phyloP scores from a whole-genome alignment of 2,797 vertebrate species.

The Brachymystax lenok region DNA sequence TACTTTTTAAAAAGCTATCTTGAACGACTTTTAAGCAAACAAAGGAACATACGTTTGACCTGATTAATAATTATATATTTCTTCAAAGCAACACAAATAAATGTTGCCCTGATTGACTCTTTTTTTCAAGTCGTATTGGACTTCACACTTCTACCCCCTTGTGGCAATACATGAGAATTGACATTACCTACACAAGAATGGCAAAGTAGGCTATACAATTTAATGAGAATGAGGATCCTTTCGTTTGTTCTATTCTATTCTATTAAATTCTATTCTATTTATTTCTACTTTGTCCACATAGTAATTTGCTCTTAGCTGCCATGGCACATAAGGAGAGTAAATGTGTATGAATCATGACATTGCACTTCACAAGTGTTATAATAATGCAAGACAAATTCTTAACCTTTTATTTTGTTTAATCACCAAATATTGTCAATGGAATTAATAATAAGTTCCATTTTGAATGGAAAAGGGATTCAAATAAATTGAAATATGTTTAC shows the following conservation, averaged over 20 bases:
- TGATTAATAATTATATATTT: no score
- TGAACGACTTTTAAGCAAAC: neutral
- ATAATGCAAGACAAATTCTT: neutral
- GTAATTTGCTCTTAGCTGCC: no score
- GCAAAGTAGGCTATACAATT: neutral
- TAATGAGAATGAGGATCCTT: no score
- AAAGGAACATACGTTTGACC: neutral
- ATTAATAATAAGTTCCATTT: neutral
- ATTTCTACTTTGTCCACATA: neutral
- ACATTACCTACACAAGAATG: neutral
- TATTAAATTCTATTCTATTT: no score
- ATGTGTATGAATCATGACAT: neutral
- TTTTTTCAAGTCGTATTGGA: neutral
- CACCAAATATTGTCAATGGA: neutral
- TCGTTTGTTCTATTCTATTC: neutral
- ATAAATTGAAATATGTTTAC: neutral
- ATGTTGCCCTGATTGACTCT: no score
- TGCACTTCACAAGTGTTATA: neutral
- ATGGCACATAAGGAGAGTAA: no score
- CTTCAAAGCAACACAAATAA: no score
- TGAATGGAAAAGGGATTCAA: neutral
- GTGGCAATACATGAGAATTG: neutral
- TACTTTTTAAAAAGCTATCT: no score
- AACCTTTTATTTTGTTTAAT: neutral
- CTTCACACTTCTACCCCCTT: constrained; percentile 6